Conservation (phyloP, 2,113 vertebrate genomes). For the Herpetotheres cachinnans region DNA sequence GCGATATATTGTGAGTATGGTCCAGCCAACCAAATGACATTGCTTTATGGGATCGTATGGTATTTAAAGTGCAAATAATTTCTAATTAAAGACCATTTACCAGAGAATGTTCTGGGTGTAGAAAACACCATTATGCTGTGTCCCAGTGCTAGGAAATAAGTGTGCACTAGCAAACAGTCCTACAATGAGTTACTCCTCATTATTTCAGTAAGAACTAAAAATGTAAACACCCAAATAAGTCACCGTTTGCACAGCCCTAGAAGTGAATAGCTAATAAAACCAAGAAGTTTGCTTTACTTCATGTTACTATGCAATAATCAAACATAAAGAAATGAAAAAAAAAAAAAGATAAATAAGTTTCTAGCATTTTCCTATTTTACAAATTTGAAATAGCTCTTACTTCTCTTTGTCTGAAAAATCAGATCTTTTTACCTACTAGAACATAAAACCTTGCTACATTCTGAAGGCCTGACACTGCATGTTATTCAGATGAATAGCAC, state of each 20-base stretch:
- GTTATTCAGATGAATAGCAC: not conserved
- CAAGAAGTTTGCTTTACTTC: not conserved
- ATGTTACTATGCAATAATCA: not conserved
- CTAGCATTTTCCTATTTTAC: not conserved
- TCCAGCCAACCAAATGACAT: not conserved
- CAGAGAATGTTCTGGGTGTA: not conserved
- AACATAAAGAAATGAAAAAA: not conserved
- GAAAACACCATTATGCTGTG: not conserved
- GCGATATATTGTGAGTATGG: not conserved
- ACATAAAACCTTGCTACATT: not conserved
- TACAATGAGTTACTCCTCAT: not conserved
- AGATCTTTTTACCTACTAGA: not conserved
- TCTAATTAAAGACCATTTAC: not conserved
- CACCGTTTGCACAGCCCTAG: not conserved
- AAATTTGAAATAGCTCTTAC: not conserved
- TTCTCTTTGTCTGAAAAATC: not conserved
- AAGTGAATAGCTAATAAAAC: not conserved
- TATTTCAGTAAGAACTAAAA: not conserved
- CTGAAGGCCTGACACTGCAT: not conserved
- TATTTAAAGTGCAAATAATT: not conserved
- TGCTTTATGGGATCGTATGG: not conserved
- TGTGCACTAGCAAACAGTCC: not conserved
- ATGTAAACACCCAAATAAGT: not conserved
- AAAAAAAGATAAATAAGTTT: fast-evolving
- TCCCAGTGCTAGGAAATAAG: not conserved